Evolutionary conservation across 2,113 vertebrate species (phyloP).

Genomic region (Hypanus sabinus): DNA sequence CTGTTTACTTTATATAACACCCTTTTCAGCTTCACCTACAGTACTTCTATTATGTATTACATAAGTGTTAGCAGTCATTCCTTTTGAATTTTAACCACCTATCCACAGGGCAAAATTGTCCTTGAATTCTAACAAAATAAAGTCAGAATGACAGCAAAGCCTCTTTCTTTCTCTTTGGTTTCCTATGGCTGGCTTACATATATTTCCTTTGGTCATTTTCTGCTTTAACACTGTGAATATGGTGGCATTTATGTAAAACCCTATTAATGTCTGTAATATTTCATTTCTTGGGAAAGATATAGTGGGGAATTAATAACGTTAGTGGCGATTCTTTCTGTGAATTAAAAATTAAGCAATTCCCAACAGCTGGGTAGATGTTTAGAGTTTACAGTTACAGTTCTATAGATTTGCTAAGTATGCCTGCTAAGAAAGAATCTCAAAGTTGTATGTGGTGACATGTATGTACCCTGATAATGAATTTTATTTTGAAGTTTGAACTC

Average conservation of each 20-base stretch:
- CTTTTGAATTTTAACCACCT: neutral
- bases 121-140: neutral
- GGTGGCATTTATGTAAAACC: neutral
- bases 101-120: neutral
- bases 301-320: neutral
- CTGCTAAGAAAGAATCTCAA: too few relatives aligned
- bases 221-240: neutral
- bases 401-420: too few relatives aligned
- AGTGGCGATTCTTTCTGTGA: neutral
- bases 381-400: too few relatives aligned
- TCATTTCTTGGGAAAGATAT: too few relatives aligned
- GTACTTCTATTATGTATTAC: too few relatives aligned
- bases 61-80: neutral
- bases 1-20: too few relatives aligned
- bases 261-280: neutral
- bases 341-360: neutral
- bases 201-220: neutral
- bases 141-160: neutral
- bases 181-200: neutral
- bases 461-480: too few relatives aligned
- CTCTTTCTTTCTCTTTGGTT: neutral
- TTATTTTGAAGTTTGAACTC: too few relatives aligned
- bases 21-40: too few relatives aligned
- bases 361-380: neutral
- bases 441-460: too few relatives aligned